These are phyloP conservation scores for Stenotaenia linearis DNA, from an alignment of 2,888 invertebrate genomes.

Conservation along the genomic window DNA sequence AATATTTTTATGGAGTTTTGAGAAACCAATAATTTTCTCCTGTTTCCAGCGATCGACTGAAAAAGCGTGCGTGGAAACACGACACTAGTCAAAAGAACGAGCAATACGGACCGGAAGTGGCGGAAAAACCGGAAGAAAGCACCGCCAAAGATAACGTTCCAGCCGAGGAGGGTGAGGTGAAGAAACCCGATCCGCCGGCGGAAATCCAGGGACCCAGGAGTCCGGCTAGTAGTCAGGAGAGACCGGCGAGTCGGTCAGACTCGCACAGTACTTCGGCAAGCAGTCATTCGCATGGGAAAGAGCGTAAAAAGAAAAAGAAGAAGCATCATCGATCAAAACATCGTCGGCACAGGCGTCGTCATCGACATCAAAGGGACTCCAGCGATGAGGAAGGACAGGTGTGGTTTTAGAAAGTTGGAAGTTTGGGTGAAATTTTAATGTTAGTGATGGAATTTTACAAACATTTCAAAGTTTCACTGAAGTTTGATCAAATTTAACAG, in stretches of 20 bases:
- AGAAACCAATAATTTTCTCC: no score
- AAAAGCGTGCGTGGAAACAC: constrained; percentile 23
- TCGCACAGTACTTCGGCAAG: constrained; percentile 16
- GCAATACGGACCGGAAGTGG: neutral
- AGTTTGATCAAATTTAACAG: no score
- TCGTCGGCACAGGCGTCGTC: constrained; percentile 15
- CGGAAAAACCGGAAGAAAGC: neutral
- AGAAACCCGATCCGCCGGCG: neutral
- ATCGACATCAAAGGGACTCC: constrained; percentile 2
- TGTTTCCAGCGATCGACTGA: neutral
- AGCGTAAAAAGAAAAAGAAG: constrained; percentile 30
- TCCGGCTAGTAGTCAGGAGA: constrained; percentile 5
- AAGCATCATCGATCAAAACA: constrained; percentile 32
- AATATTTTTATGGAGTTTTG: no score
- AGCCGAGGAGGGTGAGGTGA: neutral
- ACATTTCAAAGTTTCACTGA: no score
- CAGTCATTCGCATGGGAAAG: constrained; percentile 19
- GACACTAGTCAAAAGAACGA: constrained; percentile 3
- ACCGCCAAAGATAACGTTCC: neutral
- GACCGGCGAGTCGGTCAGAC: neutral
- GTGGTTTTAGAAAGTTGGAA: no score
- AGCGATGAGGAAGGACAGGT: constrained; percentile 32
- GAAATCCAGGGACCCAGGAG: neutral
- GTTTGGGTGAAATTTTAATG: no score
- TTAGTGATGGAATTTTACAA: no score